Conservation (phyloP, 2,113 vertebrate species). For the Gadus chalcogrammus region DNA sequence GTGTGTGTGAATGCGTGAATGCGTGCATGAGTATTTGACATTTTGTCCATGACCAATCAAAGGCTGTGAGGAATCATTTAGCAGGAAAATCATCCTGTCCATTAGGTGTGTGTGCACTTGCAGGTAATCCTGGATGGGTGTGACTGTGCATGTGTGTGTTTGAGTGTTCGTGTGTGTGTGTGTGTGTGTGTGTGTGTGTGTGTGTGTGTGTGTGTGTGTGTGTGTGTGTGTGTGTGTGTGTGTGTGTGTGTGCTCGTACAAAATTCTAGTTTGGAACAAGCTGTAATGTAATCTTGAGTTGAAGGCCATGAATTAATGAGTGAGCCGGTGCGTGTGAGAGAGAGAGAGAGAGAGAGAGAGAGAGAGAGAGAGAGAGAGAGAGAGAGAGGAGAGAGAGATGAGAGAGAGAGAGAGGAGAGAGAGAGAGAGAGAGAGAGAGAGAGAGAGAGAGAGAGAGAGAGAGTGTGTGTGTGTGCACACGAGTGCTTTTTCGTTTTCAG, state of each 20-base stretch:
- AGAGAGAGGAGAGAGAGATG: not conserved
- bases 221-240: not conserved
- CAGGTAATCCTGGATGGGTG: no score
- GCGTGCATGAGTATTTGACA: no score
- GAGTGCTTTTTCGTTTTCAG: constrained; percentile 30
- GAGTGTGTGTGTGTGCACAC: not conserved
- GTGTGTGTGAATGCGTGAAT: not conserved
- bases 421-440: not conserved
- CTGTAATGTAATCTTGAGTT: constrained; percentile 56
- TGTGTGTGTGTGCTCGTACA: not conserved
- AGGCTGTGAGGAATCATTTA: no score
- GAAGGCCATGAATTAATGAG: constrained; percentile 67
- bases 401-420: not conserved
- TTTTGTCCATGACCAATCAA: no score
- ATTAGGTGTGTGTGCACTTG: no score
- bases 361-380: no score
- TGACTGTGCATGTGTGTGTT: not conserved
- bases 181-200: no score
- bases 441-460: not conserved
- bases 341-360: not conserved
- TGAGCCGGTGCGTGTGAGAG: constrained; percentile 1
- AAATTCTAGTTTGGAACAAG: constrained; percentile 21
- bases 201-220: not conserved
- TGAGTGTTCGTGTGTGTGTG: not conserved
- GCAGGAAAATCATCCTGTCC: no score